These are phyloP conservation scores for Enteromius unitaeniatus DNA, from an alignment of 2,797 vertebrate genomes.

Conservation along the genomic window DNA sequence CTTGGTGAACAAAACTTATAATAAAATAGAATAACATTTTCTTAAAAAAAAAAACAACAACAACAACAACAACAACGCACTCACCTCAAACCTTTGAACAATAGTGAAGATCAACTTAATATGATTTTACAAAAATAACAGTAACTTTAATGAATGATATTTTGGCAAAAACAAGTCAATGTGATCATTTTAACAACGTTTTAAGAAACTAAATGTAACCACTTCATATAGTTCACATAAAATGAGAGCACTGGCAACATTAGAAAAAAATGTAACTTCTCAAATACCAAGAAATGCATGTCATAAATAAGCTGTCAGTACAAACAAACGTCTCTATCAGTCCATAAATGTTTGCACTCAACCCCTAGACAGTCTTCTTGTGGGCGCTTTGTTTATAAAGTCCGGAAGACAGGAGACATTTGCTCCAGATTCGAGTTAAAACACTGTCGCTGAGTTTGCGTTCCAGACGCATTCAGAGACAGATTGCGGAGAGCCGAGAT, in stretches of 20 bases:
- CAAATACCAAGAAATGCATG: background rate
- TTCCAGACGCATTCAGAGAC: conserved; percentile 17
- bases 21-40: background rate
- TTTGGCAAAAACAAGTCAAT: background rate
- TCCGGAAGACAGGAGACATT: conserved; percentile 35
- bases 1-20: background rate
- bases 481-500: conserved; percentile 24
- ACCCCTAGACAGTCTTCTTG: background rate
- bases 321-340: background rate
- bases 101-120: background rate
- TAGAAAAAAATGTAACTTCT: background rate
- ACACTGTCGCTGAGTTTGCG: conserved; percentile 16
- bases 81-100: background rate
- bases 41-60: too few species aligned
- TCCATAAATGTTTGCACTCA: background rate
- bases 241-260: background rate
- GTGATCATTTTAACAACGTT: background rate
- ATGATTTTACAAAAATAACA: background rate
- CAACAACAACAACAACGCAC: background rate
- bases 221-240: background rate
- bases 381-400: conserved; percentile 19
- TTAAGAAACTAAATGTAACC: background rate
- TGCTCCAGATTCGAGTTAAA: background rate
- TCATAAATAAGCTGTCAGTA: conserved; percentile 16
- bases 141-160: background rate